These are phyloP conservation scores for Pristionchus maxplancki DNA, from an alignment of 2,888 invertebrate species.

Conservation along the genomic window DNA sequence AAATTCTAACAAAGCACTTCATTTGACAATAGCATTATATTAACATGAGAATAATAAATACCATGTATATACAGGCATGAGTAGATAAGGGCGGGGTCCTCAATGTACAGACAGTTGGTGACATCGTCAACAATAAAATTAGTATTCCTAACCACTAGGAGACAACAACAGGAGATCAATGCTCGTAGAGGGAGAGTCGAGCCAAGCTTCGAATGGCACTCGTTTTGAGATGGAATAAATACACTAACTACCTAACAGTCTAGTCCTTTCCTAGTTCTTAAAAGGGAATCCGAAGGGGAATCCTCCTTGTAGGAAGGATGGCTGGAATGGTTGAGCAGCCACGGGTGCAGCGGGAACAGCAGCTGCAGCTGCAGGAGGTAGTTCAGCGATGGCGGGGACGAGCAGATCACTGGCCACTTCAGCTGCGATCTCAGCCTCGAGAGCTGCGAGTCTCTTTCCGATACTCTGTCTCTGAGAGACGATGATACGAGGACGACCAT, in stretches of 20 bases:
- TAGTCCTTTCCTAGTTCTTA: neutral
- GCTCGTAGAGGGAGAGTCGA: constrained; percentile 7
- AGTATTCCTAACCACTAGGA: neutral
- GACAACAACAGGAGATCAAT: constrained; percentile 28
- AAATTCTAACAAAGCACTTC: neutral
- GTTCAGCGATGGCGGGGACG: constrained; percentile 50
- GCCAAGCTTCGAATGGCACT: constrained; percentile 26
- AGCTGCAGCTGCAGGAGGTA: constrained; percentile 45
- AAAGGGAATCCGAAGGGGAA: constrained; percentile 46
- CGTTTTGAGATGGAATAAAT: constrained; percentile 11
- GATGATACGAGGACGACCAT: constrained; percentile 52
- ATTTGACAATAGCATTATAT: constrained; percentile 12
- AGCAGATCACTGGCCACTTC: constrained; percentile 51
- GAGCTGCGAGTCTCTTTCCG: constrained; percentile 50
- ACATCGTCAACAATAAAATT: constrained; percentile 12
- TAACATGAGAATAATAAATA: constrained; percentile 26
- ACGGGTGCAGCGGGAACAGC: neutral
- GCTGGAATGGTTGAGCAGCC: constrained; percentile 1
- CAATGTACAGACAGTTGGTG: constrained; percentile 43
- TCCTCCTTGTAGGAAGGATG: constrained; percentile 7
- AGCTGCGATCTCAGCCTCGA: constrained; percentile 50
- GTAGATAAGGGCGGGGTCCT: neutral
- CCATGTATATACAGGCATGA: constrained; percentile 14
- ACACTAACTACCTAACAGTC: constrained; percentile 16
- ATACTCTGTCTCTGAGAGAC: constrained; percentile 52